These are phyloP conservation scores for Xenentodon cancila DNA, from an alignment of 2,797 vertebrate genomes.

Conservation along the genomic window DNA sequence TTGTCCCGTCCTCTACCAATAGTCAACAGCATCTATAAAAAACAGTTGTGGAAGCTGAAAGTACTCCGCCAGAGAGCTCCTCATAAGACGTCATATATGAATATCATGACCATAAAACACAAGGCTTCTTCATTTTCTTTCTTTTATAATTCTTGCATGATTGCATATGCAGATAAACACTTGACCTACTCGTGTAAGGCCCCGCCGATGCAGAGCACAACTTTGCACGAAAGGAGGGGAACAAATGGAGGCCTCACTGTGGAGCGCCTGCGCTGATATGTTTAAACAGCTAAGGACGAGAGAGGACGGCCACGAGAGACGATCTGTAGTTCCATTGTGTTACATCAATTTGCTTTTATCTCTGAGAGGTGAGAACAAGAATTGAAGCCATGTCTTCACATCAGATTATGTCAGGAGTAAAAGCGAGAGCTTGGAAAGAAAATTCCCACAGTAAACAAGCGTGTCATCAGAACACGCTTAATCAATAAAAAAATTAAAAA, in stretches of 20 bases:
- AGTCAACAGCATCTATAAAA: not conserved
- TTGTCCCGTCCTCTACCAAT: not conserved
- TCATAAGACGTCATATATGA: not conserved
- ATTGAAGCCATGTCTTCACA: conserved; percentile 6
- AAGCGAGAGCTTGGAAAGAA: not conserved
- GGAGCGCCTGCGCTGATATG: conserved; percentile 12
- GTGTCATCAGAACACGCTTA: not conserved
- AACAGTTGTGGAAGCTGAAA: not conserved
- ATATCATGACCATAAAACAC: not conserved
- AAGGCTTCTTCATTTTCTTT: not conserved
- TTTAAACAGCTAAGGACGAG: conserved; percentile 13
- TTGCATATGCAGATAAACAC: not conserved
- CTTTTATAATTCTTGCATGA: not conserved
- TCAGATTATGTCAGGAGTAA: conserved; percentile 2
- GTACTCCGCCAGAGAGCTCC: not conserved
- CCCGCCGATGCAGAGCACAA: not conserved
- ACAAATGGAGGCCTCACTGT: conserved; percentile 29
- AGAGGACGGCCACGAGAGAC: conserved; percentile 14
- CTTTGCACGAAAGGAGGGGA: conserved; percentile 11
- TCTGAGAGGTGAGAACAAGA: conserved; percentile 25
- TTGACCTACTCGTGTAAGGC: conserved; percentile 12
- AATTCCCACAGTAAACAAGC: not conserved
- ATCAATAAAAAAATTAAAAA: not conserved
- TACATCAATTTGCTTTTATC: conserved; percentile 55
- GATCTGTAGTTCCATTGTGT: conserved; percentile 31